Base-by-base conservation (phyloP, 2,888 invertebrate species). In the Cheilosia impressa region DNA sequence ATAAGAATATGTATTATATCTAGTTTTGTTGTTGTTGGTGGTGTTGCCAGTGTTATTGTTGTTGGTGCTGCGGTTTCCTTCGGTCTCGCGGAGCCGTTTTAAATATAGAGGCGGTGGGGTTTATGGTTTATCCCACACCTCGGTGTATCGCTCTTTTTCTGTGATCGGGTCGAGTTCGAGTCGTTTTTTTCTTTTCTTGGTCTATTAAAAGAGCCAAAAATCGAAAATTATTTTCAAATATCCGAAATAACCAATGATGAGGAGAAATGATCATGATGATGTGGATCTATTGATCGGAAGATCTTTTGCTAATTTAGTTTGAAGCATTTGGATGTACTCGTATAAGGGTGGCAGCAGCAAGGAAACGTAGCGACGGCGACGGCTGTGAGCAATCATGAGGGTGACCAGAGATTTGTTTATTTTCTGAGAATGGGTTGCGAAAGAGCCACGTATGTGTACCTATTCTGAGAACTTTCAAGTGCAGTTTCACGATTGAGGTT, bases 1-100 rank as follows among this genome's bases (percentile, higher is more conserved):
- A 91, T 81, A 76, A 77, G 81, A 81, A 85, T 76, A 81, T 72
- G 85, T 85, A 72, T 75, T 84, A 50, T 69, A 65, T 80, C 65
- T 73, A 38, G 52, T 73, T 72, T 43, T 63, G 75, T 47, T 69
- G 63, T 55, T 80, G 55, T 19, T 55, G 15, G 22, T 73, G 60
- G 22, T 73, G 60, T 62, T 73, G 50, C 43, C 27, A 24, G 57
- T 45, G 41, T 41, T 75, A 17, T 47, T 65, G 22, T 58, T 52
- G 76, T 19, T 63, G 69, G 45, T 78, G 69, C 63, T 58, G 66
- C 24, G 53, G 71, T 65, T 71, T 82, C 65, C 77, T 77, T 69
- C 24, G 55, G 58, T 75, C 63, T 31, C 31, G 57, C 31, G 57
- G 55, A 83, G 58, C 63, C 75, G 57, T 77, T 73, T 85, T 85